Evolutionary conservation across 2,797 vertebrate genomes (phyloP).

Genomic region (Pipistrellus pipistrellus): DNA sequence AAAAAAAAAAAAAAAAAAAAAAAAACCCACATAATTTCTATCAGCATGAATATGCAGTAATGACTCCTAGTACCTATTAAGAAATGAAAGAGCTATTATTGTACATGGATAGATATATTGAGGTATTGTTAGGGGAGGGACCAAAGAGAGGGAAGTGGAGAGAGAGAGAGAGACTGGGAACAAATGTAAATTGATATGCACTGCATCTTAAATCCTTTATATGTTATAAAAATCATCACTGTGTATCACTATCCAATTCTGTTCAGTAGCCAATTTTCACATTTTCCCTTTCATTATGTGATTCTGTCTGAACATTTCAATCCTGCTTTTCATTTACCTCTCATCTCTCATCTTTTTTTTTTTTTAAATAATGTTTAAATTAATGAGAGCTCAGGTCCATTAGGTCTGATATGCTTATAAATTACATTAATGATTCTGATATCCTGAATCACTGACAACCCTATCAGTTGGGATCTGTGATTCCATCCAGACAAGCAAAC

Average conservation of each 20-base stretch:
- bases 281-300: not conserved
- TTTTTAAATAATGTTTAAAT: not conserved
- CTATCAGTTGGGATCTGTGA: not conserved
- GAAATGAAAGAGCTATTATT: not conserved
- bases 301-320: not conserved
- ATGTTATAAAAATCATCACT: not conserved
- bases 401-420: not conserved
- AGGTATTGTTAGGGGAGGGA: not conserved
- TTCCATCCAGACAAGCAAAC: not conserved
- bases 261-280: not conserved
- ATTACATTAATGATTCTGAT: not conserved
- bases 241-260: not conserved
- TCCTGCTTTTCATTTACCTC: not conserved
- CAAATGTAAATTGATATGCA: not conserved
- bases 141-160: not conserved
- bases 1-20: not conserved
- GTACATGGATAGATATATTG: not conserved
- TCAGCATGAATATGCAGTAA: not conserved
- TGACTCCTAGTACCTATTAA: conserved; percentile 10
- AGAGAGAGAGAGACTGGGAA: not conserved
- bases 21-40: not conserved
- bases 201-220: not conserved
- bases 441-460: not conserved
- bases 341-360: not conserved
- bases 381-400: not conserved